Percentiles rank a stretch among this genome's conserved stretches.
phyloP scores from a whole-genome alignment of 2,888 invertebrate species.

The Ferrisia virgata region DNA sequence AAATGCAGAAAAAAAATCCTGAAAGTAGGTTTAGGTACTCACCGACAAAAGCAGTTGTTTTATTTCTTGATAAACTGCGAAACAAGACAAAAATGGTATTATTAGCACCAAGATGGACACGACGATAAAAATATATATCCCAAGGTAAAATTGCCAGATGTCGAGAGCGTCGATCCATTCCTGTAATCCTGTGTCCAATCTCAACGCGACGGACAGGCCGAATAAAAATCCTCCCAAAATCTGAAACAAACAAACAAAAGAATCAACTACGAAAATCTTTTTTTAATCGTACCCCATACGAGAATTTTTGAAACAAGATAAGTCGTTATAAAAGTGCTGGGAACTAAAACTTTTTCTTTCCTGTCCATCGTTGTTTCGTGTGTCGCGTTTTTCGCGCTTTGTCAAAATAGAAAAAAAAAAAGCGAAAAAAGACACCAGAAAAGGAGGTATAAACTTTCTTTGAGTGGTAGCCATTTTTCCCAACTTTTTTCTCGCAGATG shows the following conservation, averaged over 20 bases:
- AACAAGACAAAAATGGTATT: slow-evolving; percentile 76
- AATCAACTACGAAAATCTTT: slow-evolving; percentile 21
- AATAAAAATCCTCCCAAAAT: slow-evolving; percentile 75
- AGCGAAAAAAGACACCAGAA: background rate
- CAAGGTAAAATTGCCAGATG: slow-evolving; percentile 75
- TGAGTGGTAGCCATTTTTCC: background rate
- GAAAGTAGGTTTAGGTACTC: slow-evolving; percentile 55
- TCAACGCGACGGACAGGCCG: slow-evolving; percentile 76
- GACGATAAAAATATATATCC: slow-evolving; percentile 75
- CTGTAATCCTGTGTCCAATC: slow-evolving; percentile 75
- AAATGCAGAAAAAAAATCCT: background rate
- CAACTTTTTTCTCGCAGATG: background rate
- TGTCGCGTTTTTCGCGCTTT: background rate
- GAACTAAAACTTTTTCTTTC: background rate
- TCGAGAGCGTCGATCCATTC: slow-evolving; percentile 76
- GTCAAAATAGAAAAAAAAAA: slow-evolving; percentile 1
- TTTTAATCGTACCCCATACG: background rate
- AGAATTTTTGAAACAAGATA: slow-evolving; percentile 33
- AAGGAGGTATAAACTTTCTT: slow-evolving; percentile 1
- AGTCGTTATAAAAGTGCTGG: background rate
- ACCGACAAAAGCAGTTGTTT: slow-evolving; percentile 66
- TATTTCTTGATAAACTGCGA: slow-evolving; percentile 77
- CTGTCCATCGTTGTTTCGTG: background rate
- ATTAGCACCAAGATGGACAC: slow-evolving; percentile 70
- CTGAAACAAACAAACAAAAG: slow-evolving; percentile 55